A percentile compares a stretch with the other conserved stretches of the same genome.
These are phyloP conservation scores for Vesta saturnalis DNA, from an alignment of 2,888 invertebrate species.

Conservation along the genomic window DNA sequence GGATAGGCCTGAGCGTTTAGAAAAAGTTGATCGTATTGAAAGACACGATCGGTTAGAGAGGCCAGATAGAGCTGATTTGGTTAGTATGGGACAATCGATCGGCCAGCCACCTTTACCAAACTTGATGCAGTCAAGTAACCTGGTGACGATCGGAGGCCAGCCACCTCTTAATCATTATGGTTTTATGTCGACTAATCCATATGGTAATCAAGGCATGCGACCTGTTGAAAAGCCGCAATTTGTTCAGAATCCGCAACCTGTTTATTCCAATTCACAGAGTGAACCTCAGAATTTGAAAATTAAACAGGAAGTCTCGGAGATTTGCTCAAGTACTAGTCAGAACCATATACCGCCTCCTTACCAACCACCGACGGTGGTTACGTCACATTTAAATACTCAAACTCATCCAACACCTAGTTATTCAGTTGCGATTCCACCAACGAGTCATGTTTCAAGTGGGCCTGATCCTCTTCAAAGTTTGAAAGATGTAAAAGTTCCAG, in stretches of 20 bases:
- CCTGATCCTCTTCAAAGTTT: slow-evolving; percentile 79
- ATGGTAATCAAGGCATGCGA: slow-evolving; percentile 53
- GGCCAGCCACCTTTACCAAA: slow-evolving; percentile 68
- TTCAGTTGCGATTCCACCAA: slow-evolving; percentile 14
- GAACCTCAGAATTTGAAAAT: slow-evolving; percentile 80
- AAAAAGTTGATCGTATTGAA: slow-evolving; percentile 55
- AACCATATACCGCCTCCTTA: background rate
- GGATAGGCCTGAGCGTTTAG: slow-evolving; percentile 46
- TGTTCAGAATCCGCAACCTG: slow-evolving; percentile 28
- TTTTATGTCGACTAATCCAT: slow-evolving; percentile 64
- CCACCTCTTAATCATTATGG: slow-evolving; percentile 70
- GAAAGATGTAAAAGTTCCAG: slow-evolving; percentile 83
- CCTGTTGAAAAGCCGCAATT: slow-evolving; percentile 46
- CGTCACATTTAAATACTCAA: slow-evolving; percentile 14
- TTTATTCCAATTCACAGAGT: slow-evolving; percentile 57
- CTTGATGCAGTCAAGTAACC: slow-evolving; percentile 68
- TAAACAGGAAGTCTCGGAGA: slow-evolving; percentile 71
- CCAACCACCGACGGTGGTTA: slow-evolving; percentile 14
- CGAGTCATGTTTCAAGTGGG: slow-evolving; percentile 42
- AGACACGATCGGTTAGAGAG: slow-evolving; percentile 50
- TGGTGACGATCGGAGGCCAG: slow-evolving; percentile 69
- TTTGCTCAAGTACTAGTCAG: slow-evolving; percentile 46
- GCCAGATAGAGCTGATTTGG: slow-evolving; percentile 57
- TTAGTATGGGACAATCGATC: slow-evolving; percentile 61
- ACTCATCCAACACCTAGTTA: slow-evolving; percentile 22